Base-by-base conservation (phyloP, 2,888 invertebrate species). In the Pteria penguin region DNA sequence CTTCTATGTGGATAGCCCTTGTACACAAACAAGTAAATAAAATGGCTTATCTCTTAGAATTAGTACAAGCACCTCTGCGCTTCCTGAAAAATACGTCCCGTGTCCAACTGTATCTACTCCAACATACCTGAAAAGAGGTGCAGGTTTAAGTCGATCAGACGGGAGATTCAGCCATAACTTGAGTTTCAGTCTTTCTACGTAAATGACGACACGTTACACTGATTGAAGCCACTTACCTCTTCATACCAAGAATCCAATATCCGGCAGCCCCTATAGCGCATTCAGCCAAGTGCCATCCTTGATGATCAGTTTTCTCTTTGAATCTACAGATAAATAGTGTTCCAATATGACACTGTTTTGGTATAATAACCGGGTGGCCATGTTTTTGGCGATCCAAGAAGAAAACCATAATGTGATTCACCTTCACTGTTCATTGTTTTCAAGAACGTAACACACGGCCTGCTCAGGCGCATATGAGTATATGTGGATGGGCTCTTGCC, bases 401-500 rank as follows among this genome's bases (percentile, higher is more conserved):
- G 14, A 67, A 75, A 79, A 22, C 76, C 63, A 26, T 62, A 11
- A 5, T 71, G n/a, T 24, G 32, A 31, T 8, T 62, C 33, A 22
- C 66, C 66, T 29, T 70, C 71, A 8, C 11, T 2, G 26, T 76
- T 55, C 3, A 26, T 60, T 29, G 57, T 32, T 27, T 54, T 31
- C 2, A 80, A 36, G 45, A 78, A 80, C 2, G 75, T 67, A 18
- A 73, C 78, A 11, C 75, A 79, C 78, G 33, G 78, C 80, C 11
- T 14, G 24, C 70, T 73, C 76, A 2, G 81, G 77, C 1, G 80
- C 81, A 67, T 82, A 81, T 1, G 67, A 71, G 65, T 70, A 82
- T 24, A 74, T 54, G 8, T 76, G 68, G 22, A 82, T 27, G 65
- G 4, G 33, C 62, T 36, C 2, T 54, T 24, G 18, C 26, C 31